Percentiles rank a stretch among this genome's conserved stretches.
These are phyloP conservation scores for Hypanus sabinus DNA, from an alignment of 2,113 vertebrate genomes.

Conservation along the genomic window DNA sequence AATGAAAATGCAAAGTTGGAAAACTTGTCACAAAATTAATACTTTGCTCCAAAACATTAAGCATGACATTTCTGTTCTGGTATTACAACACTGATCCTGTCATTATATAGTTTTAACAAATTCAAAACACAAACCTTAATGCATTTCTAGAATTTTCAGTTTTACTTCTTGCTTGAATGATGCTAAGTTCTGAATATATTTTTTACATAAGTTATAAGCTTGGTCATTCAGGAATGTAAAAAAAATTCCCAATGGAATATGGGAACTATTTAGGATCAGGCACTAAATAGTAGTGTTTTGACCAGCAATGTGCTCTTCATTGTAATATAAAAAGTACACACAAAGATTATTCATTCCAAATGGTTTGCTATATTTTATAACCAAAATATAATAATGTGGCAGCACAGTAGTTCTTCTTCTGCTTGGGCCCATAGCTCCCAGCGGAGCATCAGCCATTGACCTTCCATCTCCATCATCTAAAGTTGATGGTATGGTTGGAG, in stretches of 20 bases:
- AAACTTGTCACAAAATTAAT: slow-evolving; percentile 1
- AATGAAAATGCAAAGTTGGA: not conserved
- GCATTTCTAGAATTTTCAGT: not conserved
- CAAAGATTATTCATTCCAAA: not conserved
- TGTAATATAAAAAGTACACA: not conserved
- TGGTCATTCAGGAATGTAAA: not conserved
- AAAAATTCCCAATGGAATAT: not conserved
- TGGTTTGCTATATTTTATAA: too few relatives aligned
- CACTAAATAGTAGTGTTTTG: not conserved
- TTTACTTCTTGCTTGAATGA: not conserved
- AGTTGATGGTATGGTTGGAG: too few relatives aligned
- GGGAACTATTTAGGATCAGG: not conserved
- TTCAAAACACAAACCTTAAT: not conserved
- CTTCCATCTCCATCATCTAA: too few relatives aligned
- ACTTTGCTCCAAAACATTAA: not conserved
- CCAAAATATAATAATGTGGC: too few relatives aligned
- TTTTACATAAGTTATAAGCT: not conserved
- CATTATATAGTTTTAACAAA: not conserved
- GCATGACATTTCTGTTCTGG: not conserved
- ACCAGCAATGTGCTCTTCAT: not conserved
- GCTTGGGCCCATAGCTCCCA: too few relatives aligned
- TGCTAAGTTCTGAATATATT: not conserved
- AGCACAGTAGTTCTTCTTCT: too few relatives aligned
- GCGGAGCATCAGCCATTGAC: too few relatives aligned
- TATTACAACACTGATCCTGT: not conserved